phyloP scores from a whole-genome alignment of 2,888 invertebrate genomes.

The Scrobipalpa costella region DNA sequence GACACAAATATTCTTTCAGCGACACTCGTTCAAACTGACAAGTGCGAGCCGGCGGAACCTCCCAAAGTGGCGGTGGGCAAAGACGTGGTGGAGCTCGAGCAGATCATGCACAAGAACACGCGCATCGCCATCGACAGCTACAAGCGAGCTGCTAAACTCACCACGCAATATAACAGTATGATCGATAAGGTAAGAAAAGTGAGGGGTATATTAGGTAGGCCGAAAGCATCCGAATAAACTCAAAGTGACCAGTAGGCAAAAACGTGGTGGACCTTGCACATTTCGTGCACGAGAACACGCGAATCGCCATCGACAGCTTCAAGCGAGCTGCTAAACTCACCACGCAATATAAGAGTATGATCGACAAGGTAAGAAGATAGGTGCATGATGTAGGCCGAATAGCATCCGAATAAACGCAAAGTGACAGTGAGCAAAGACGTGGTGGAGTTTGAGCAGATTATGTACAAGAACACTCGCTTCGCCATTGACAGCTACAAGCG shows the following conservation, averaged over 20 bases:
- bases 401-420: no score
- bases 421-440: conserved; percentile 71
- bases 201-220: no score
- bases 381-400: no score
- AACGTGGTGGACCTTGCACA: conserved; percentile 71
- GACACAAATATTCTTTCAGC: conserved; percentile 45
- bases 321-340: conserved; percentile 82
- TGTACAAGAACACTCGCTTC: conserved; percentile 74
- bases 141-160: conserved; percentile 81
- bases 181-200: conserved; percentile 55
- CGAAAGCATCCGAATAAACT: no score
- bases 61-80: conserved; percentile 60
- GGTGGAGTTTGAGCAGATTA: conserved; percentile 70
- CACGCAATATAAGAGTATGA: conserved; percentile 75
- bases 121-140: conserved; percentile 84
- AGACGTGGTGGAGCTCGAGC: conserved; percentile 69
- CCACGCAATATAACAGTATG: conserved; percentile 79
- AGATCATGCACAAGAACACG: conserved; percentile 76
- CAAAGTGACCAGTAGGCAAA: conserved; percentile 52
- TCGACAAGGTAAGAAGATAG: conserved; percentile 54
- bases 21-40: conserved; percentile 63
- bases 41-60: conserved; percentile 53
- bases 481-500: conserved; percentile 85
- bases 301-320: conserved; percentile 84
- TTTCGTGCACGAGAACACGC: conserved; percentile 75